Evolutionary conservation across 2,113 vertebrate species (phyloP), one percentile per base, ranked within the genome.

Genomic region (Salvelinus fontinalis): DNA sequence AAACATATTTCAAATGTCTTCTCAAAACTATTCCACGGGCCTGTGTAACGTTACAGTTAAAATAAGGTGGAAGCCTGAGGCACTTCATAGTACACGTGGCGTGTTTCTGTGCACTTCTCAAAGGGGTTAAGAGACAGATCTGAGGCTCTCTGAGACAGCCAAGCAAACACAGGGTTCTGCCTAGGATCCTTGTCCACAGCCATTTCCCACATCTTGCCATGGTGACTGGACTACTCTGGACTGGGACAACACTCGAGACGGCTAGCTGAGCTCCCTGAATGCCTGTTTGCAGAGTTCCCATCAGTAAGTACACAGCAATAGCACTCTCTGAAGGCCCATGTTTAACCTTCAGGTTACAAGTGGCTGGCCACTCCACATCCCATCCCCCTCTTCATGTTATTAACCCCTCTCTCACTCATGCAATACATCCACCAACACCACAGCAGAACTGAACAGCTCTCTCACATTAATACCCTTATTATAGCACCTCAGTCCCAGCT

Each of bases 211-310:
- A 86, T 89, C 82, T 81, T 79, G 83, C 82, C 86, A 84, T 4
- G 3, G 51, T 54, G 51, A 54, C 51, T 54, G 12, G 14, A 20
- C 84, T 81, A 81, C 67, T 75, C 71, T 75, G 74, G 80, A 89
- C 87, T 79, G 87, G 89, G 89, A 90, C 89, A 90, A 88, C 88
- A 90, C 86, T 87, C 82, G 74, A 87, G 73, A 80, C 83, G 4
- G 87, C 86, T 89, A 3, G 87, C 86, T 90, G 91, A 88, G 88
- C 85, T 93, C 86, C 85, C 85, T 88, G 86, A 92, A 89, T 85
- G 83, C 84, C 80, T 90, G 87, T 88, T 92, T 90, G 87, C 86
- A 85, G 85, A 91, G 90, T 91, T 93, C 89, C 90, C 90, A 92
- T 86, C 90, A 92, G 88, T 86, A 78, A 90, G 82, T 86, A 84